Evolutionary conservation across 37 sponge, comb jelly and placozoan genomes (phyloP), one percentile per base, ranked within the genome.

Genomic region (Corticium candelabrum): DNA sequence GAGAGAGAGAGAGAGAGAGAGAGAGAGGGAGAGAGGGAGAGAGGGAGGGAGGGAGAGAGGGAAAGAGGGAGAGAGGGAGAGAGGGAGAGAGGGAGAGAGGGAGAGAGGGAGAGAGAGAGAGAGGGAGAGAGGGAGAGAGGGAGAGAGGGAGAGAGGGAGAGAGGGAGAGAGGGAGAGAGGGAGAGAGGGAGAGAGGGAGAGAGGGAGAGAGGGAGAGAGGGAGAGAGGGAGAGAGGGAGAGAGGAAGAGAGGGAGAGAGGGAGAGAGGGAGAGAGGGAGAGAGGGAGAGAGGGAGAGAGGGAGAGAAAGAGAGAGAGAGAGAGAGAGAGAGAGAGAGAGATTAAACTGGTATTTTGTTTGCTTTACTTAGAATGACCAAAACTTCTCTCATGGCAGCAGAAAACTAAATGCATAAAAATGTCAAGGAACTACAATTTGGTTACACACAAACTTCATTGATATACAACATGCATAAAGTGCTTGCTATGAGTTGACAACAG

Each of bases 261-360:
- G 56, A 43, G 56, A 43, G 56, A 43, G 56, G 11, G 56, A 43
- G 56, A 43, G 56, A 43, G 56, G 11, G 56, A 43, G 56, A 43
- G 56, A 43, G 56, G 11, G 56, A 43, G 56, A 43, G 56, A 43
- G 56, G 11, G 56, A 43, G 56, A 43, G 56, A 43, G 56, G 11
- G 56, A 43, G 56, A 43, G 56, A 43, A 11, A 43, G 56, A 43
- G 56, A 43, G 56, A 43, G 56, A 43, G 56, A 43, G 56, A 43
- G 56, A 43, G 56, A 43, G 56, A 43, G 56, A 43, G 56, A 43
- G 56, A 43, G 56, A 43, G 56, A 43, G 11, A 43, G 56, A 21
- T 43, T 43, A 43, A 43, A 11, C 56, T 43, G 56, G 5, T 43
- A 21, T 43, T n/a, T n/a, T n/a, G n/a, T n/a, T n/a, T n/a, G n/a